Conservation (phyloP, 2,888 invertebrate species). For the Hoplodrina blanda region DNA sequence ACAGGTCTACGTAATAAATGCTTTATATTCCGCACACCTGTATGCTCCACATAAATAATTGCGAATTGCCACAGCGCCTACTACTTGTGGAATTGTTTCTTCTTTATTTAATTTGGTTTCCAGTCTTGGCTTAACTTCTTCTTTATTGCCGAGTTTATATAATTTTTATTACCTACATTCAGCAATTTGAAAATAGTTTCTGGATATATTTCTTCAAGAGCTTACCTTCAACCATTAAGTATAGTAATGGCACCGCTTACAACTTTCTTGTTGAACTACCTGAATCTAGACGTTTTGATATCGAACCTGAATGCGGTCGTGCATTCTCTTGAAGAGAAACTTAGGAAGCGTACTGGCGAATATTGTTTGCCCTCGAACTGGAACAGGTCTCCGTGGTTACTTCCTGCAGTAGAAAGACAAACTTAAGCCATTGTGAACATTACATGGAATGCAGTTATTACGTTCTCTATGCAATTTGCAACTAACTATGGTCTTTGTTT, state of each 20-base stretch:
- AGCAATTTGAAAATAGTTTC: conserved; percentile 17
- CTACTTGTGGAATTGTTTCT: conserved; percentile 56
- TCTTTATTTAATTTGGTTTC: conserved; percentile 40
- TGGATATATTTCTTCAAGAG: conserved; percentile 18
- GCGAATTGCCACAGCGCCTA: conserved; percentile 53
- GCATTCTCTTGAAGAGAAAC: conserved; percentile 66
- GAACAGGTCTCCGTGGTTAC: conserved; percentile 67
- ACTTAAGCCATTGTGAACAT: conserved; percentile 77
- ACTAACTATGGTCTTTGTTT: conserved; percentile 63
- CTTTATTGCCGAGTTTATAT: conserved; percentile 28
- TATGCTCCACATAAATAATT: conserved; percentile 66
- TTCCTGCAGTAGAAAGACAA: conserved; percentile 71
- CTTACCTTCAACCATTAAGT: conserved; percentile 18
- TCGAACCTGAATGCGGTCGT: conserved; percentile 68
- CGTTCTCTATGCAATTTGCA: conserved; percentile 68
- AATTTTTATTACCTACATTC: conserved; percentile 5
- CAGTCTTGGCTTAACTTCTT: conserved; percentile 35
- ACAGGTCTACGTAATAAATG: conserved; percentile 60
- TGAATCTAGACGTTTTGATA: conserved; percentile 66
- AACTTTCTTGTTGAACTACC: conserved; percentile 68
- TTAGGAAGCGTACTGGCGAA: conserved; percentile 63
- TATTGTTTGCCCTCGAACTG: conserved; percentile 71
- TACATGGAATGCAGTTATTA: conserved; percentile 71
- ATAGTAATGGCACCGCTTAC: conserved; percentile 39
- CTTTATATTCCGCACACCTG: conserved; percentile 68